Conservation (phyloP, 2,797 vertebrate genomes). For the Chaunax sp. region DNA sequence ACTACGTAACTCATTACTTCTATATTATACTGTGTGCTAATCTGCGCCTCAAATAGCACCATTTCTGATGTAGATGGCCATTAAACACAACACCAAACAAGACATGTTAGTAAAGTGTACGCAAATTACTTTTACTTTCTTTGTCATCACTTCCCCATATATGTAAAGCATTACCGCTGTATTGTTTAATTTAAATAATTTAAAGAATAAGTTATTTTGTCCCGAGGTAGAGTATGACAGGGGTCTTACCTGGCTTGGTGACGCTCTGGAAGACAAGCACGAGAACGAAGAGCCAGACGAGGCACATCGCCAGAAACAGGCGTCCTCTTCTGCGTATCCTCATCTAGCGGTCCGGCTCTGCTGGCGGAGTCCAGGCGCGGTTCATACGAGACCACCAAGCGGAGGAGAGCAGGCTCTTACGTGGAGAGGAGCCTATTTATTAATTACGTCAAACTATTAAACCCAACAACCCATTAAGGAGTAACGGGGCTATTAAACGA, state of each 20-base stretch:
- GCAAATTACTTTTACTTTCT: no score
- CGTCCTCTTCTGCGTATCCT: conserved; percentile 83
- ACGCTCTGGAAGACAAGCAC: conserved; percentile 89
- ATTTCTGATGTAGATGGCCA: no score
- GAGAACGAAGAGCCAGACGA: conserved; percentile 87
- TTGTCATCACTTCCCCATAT: no score
- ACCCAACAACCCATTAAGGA: neutral
- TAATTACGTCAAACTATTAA: no score
- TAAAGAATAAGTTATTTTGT: no score
- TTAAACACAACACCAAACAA: no score
- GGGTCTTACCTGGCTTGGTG: conserved; percentile 83
- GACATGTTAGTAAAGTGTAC: no score
- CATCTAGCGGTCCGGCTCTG: conserved; percentile 80
- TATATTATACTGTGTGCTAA: no score
- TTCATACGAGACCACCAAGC: conserved; percentile 60
- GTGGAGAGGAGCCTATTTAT: neutral
- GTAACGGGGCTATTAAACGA: no score
- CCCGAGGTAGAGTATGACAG: neutral
- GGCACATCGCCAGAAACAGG: conserved; percentile 86
- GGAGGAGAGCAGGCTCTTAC: conserved; percentile 20
- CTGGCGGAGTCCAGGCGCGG: conserved; percentile 57
- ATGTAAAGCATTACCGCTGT: no score
- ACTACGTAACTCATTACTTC: neutral
- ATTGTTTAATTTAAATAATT: no score
- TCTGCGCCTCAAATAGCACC: no score